phyloP scores from a whole-genome alignment of 2,797 vertebrate species.

The Lepus oiostolus region DNA sequence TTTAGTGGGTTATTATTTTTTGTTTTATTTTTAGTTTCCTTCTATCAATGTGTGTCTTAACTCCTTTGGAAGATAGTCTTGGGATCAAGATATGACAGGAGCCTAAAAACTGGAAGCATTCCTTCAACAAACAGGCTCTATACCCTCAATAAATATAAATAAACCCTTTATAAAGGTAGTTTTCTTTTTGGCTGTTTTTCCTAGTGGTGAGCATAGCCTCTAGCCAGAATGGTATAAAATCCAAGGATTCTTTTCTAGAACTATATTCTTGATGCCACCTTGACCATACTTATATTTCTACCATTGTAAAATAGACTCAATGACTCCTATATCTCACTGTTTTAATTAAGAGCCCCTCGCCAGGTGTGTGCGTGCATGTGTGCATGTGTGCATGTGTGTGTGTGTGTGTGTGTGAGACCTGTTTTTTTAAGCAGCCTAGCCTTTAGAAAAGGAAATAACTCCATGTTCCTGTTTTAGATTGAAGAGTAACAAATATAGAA shows the following conservation, averaged over 20 bases:
- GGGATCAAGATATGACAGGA: constrained; percentile 81
- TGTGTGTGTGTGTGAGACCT: too few species aligned
- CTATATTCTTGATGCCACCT: constrained; percentile 54
- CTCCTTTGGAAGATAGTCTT: constrained; percentile 79
- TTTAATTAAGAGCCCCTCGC: constrained; percentile 44
- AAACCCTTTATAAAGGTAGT: constrained; percentile 47
- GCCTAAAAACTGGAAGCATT: constrained; percentile 81
- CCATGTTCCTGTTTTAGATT: constrained; percentile 58
- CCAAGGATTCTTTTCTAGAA: not conserved
- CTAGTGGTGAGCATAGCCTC: constrained; percentile 81
- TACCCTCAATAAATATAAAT: not conserved
- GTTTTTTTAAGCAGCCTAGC: constrained; percentile 41
- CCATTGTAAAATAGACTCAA: not conserved
- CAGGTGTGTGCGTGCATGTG: not conserved
- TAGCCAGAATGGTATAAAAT: not conserved
- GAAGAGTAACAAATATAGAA: not conserved
- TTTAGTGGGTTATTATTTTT: constrained; percentile 67
- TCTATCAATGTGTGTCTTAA: constrained; percentile 84
- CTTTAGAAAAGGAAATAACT: constrained; percentile 61
- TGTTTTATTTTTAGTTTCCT: constrained; percentile 86
- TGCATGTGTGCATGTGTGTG: too few species aligned
- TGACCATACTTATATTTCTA: constrained; percentile 61
- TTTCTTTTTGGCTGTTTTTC: constrained; percentile 78
- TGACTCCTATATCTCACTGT: not conserved
- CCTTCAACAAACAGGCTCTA: constrained; percentile 76